Percentiles rank a stretch among this genome's conserved stretches.
phyloP scores from a whole-genome alignment of 1,140 invertebrate species.

The Platyscapa corneri region DNA sequence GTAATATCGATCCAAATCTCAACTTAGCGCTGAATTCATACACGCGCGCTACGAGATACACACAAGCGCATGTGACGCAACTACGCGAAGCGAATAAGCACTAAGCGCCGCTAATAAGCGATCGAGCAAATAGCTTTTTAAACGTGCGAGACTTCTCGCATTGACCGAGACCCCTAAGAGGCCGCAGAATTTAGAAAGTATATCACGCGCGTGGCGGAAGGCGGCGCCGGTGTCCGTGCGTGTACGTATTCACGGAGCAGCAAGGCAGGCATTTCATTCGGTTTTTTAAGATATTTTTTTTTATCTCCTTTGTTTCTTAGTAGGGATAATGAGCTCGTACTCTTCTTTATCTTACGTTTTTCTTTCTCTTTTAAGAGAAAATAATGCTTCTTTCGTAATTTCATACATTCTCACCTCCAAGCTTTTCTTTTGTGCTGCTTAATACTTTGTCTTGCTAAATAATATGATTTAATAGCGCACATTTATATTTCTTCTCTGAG shows the following conservation, averaged over 20 bases:
- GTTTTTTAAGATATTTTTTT: neutral
- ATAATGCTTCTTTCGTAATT: too few species aligned
- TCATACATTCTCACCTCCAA: too few species aligned
- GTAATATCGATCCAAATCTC: too few species aligned
- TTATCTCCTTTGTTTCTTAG: too few species aligned
- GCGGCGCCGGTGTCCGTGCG: neutral
- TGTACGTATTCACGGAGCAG: neutral
- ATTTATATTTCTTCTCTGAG: too few species aligned
- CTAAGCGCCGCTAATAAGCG: neutral
- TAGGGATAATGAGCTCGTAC: too few species aligned
- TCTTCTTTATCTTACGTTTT: too few species aligned
- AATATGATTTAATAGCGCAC: too few species aligned
- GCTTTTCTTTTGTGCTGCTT: too few species aligned
- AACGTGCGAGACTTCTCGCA: neutral
- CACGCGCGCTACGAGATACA: neutral
- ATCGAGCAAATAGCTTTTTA: slow-evolving; percentile 4
- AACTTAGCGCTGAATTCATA: too few species aligned
- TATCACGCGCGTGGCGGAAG: neutral
- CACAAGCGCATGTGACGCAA: neutral
- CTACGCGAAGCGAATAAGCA: neutral
- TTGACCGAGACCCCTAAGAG: slow-evolving; percentile 5
- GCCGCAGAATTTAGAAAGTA: slow-evolving; percentile 17
- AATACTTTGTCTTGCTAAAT: too few species aligned
- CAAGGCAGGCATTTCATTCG: neutral
- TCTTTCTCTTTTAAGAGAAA: too few species aligned